These are phyloP conservation scores for Rana temporaria DNA, from an alignment of 2,113 vertebrate species.

Conservation along the genomic window DNA sequence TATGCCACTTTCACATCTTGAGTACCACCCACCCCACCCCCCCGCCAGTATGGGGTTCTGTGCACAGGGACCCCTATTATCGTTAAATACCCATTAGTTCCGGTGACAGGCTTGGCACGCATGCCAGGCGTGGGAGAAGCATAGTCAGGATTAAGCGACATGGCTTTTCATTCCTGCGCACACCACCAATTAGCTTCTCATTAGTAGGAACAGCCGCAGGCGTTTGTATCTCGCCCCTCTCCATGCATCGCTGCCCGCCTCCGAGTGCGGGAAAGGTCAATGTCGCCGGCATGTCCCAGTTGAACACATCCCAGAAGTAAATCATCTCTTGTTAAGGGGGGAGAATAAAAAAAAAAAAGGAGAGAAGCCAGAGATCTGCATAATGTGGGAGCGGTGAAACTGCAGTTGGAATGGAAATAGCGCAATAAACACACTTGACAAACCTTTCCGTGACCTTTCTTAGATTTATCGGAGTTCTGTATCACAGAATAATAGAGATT, in stretches of 20 bases:
- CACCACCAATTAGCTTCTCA: conserved; percentile 57
- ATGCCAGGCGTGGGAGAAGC: conserved; percentile 53
- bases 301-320: conserved; percentile 45
- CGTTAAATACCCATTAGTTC: conserved; percentile 55
- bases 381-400: conserved; percentile 25
- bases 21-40: conserved; percentile 6
- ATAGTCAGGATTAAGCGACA: conserved; percentile 41
- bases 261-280: conserved; percentile 47
- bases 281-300: conserved; percentile 32
- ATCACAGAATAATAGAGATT: conserved; percentile 14
- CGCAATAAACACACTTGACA: conserved; percentile 31
- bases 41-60: conserved; percentile 42
- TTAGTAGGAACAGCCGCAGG: conserved; percentile 54
- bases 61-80: conserved; percentile 48
- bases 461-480: conserved; percentile 18
- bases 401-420: conserved; percentile 18
- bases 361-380: conserved; percentile 19
- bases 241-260: conserved; percentile 48
- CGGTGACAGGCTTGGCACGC: conserved; percentile 49
- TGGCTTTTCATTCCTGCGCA: conserved; percentile 47
- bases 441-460: conserved; percentile 44
- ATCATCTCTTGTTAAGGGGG: conserved; percentile 40
- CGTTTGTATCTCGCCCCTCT: conserved; percentile 49
- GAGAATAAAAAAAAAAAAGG: neutral
- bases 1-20: conserved; percentile 15